A percentile compares a stretch with the other conserved stretches of the same genome.
Evolutionary conservation across 2,888 invertebrate species (phyloP).

Genomic region (Cepaea hortensis): DNA sequence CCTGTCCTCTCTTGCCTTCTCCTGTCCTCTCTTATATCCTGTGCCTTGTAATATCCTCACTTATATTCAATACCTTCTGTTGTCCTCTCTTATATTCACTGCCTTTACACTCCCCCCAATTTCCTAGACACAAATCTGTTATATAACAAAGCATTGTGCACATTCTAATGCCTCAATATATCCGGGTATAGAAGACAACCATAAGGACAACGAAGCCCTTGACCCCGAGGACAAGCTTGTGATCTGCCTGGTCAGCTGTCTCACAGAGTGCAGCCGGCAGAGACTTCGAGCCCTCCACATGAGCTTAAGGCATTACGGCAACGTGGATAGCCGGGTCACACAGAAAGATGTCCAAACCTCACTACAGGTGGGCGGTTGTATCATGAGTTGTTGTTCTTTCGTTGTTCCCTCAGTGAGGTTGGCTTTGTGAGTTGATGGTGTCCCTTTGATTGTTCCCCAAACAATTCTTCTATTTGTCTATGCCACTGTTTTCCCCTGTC

Average conservation of each 20-base stretch:
- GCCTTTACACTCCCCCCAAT: no score
- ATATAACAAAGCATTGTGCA: no score
- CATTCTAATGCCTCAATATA: background rate
- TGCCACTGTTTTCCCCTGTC: background rate
- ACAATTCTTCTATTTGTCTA: no score
- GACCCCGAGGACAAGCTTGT: slow-evolving; percentile 64
- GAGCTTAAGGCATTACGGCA: slow-evolving; percentile 68
- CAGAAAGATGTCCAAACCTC: slow-evolving; percentile 66
- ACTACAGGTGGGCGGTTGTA: slow-evolving; percentile 56
- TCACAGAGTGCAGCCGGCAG: slow-evolving; percentile 69
- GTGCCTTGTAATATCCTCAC: no score
- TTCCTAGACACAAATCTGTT: no score
- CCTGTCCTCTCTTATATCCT: no score
- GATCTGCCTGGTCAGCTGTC: slow-evolving; percentile 54
- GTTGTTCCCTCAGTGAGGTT: no score
- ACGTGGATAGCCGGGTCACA: slow-evolving; percentile 67
- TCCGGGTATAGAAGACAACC: slow-evolving; percentile 18
- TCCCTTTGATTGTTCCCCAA: no score
- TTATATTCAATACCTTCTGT: no score
- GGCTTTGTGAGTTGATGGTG: no score
- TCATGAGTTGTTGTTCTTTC: background rate
- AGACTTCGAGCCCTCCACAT: slow-evolving; percentile 71
- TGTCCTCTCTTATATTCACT: no score
- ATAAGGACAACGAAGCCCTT: slow-evolving; percentile 30
- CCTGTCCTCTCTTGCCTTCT: no score